A percentile compares a stretch with the other conserved stretches of the same genome.
phyloP scores from a whole-genome alignment of 2,113 vertebrate genomes.

The Sander vitreus region DNA sequence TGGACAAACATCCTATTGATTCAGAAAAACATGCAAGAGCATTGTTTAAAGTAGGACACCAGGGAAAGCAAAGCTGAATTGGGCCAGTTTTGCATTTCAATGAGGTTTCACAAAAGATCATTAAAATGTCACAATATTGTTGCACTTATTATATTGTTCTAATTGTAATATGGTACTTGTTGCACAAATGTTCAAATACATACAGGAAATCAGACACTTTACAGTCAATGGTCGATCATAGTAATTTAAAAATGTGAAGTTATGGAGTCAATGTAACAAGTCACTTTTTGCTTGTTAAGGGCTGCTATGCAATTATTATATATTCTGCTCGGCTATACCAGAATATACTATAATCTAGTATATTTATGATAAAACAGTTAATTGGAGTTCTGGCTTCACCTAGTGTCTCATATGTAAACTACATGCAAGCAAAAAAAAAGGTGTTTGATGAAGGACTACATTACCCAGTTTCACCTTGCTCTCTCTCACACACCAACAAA shows the following conservation, averaged over 20 bases:
- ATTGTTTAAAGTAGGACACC: neutral
- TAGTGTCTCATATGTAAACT: neutral
- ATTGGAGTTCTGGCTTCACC: slow-evolving; percentile 44
- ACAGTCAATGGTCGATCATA: neutral
- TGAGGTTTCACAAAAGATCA: neutral
- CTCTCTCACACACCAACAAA: neutral
- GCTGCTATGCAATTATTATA: neutral
- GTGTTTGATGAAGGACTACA: neutral
- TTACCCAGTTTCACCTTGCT: neutral
- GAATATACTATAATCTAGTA: neutral
- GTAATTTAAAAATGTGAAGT: neutral
- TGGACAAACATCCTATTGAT: neutral
- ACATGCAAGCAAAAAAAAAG: neutral
- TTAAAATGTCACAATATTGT: neutral
- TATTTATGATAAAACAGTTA: neutral
- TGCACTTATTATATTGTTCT: neutral
- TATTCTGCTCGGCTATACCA: neutral
- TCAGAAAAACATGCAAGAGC: neutral
- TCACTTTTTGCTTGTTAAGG: neutral
- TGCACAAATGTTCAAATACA: neutral
- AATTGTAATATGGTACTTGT: neutral
- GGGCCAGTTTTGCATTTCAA: neutral
- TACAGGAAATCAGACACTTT: neutral
- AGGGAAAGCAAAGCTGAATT: neutral
- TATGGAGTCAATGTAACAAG: neutral